phyloP scores from a whole-genome alignment of 1,140 invertebrate species.

The Trinorchestia longiramus region DNA sequence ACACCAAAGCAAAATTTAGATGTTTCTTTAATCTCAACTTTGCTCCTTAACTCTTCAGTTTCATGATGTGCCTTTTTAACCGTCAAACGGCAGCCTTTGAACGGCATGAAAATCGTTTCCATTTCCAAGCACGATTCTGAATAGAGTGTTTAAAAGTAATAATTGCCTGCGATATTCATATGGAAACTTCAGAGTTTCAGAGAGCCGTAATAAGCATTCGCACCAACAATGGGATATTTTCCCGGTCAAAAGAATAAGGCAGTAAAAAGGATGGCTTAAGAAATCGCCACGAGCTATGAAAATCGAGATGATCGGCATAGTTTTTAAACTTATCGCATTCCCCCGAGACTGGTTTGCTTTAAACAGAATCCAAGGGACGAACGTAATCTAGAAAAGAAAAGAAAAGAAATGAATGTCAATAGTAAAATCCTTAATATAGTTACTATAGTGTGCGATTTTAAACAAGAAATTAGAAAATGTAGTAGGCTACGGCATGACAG shows the following conservation, averaged over 20 bases:
- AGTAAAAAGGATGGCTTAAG: not conserved
- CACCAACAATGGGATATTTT: not conserved
- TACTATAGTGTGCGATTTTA: no score
- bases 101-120: not conserved
- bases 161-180: not conserved
- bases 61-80: not conserved
- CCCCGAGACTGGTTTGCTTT: not conserved
- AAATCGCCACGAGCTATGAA: not conserved
- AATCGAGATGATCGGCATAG: slow-evolving; percentile 6
- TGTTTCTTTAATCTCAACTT: not conserved
- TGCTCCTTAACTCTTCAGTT: not conserved
- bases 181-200: not conserved
- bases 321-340: not conserved
- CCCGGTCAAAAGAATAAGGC: not conserved
- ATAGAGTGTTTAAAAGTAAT: not conserved
- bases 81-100: not conserved
- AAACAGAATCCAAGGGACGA: not conserved
- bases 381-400: not conserved
- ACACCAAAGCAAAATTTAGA: not conserved
- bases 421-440: not conserved
- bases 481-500: no score
- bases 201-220: not conserved
- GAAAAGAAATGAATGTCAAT: not conserved
- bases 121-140: not conserved
- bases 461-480: no score